phyloP scores from a whole-genome alignment of 2,797 vertebrate genomes.

The Erpetoichthys calabaricus region DNA sequence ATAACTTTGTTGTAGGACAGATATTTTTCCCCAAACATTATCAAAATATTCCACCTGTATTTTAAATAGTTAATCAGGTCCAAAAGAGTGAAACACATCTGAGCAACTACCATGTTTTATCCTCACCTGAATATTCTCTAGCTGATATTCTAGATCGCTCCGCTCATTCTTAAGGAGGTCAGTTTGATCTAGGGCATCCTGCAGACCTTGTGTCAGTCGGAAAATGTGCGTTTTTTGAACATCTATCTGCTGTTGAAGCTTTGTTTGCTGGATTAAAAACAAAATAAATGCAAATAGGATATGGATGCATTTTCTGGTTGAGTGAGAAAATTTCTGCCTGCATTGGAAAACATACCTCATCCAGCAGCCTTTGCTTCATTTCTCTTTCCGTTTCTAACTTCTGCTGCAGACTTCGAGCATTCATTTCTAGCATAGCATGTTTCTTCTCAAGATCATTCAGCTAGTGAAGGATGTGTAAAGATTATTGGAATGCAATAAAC shows the following conservation, averaged over 20 bases:
- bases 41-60: too few relatives aligned
- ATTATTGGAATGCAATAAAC: background rate
- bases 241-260: slow-evolving; percentile 97
- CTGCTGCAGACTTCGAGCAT: slow-evolving; percentile 88
- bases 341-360: slow-evolving; percentile 60
- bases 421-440: slow-evolving; percentile 95
- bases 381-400: slow-evolving; percentile 93
- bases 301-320: background rate
- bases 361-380: slow-evolving; percentile 90
- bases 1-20: too few relatives aligned
- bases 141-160: slow-evolving; percentile 84
- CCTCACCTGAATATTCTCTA: slow-evolving; percentile 62
- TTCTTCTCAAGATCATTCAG: slow-evolving; percentile 97
- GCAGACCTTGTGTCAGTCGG: slow-evolving; percentile 88
- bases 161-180: slow-evolving; percentile 94
- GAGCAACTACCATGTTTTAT: background rate
- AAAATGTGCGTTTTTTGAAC: slow-evolving; percentile 96
- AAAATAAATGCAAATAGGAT: slow-evolving; percentile 8
- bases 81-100: background rate
- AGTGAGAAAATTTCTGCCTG: too few relatives aligned
- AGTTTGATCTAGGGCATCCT: slow-evolving; percentile 87
- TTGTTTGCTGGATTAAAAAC: slow-evolving; percentile 67
- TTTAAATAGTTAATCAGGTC: too few relatives aligned
- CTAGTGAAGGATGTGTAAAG: slow-evolving; percentile 32
- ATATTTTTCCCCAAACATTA: too few relatives aligned